A percentile compares a stretch with the other conserved stretches of the same genome.
These are phyloP conservation scores for Clamator glandarius DNA, from an alignment of 2,797 vertebrate species.

Conservation along the genomic window DNA sequence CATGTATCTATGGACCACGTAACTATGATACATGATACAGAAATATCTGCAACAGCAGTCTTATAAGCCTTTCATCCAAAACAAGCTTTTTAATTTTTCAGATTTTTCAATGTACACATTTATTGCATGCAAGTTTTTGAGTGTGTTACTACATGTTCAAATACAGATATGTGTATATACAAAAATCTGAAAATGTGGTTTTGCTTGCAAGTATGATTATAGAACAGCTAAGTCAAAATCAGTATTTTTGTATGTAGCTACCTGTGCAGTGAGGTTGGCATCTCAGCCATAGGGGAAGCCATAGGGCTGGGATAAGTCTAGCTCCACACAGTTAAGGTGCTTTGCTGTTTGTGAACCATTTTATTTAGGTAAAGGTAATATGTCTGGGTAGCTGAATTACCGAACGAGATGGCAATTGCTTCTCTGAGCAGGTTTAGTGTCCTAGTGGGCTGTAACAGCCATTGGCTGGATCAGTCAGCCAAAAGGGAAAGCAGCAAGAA, in stretches of 20 bases:
- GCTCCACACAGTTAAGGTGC: not conserved
- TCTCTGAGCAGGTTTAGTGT: not conserved
- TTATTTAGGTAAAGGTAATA: not conserved
- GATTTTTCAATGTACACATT: not conserved
- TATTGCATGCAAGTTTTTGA: not conserved
- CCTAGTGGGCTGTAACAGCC: not conserved
- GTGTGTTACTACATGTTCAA: not conserved
- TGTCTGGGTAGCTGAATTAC: not conserved
- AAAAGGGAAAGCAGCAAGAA: slow-evolving; percentile 7
- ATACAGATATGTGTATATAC: not conserved
- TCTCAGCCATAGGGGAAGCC: not conserved
- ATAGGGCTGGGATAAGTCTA: not conserved
- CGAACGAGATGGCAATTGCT: not conserved
- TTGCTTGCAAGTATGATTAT: not conserved
- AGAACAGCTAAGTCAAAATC: not conserved
- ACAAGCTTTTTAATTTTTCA: not conserved
- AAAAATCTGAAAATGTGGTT: not conserved
- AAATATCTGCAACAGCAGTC: not conserved
- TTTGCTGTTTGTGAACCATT: not conserved
- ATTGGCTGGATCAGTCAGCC: not conserved
- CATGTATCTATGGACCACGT: not conserved
- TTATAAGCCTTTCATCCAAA: not conserved
- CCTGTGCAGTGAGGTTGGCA: not conserved
- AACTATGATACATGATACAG: not conserved
- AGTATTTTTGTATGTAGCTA: not conserved